Conservation (phyloP, 2,888 invertebrate species). For the Mesorhabditis sp. region DNA sequence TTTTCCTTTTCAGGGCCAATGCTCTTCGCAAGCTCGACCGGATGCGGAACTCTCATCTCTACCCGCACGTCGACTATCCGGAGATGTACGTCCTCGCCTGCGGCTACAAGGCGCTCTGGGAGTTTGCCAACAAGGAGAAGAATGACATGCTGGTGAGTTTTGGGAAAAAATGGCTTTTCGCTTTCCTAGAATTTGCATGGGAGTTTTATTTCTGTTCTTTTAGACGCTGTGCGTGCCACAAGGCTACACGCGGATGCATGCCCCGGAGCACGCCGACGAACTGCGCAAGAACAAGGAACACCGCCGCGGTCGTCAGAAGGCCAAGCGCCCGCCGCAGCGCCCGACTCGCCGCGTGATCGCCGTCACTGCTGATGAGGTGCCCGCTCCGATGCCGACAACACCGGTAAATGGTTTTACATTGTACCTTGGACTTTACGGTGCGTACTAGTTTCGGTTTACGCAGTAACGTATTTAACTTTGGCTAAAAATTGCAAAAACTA, state of each 20-base stretch:
- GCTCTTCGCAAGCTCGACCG: constrained; percentile 81
- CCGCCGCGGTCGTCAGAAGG: too few relatives aligned
- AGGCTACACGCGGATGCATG: not conserved
- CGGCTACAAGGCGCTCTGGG: constrained; percentile 77
- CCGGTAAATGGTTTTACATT: too few relatives aligned
- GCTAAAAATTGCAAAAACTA: too few relatives aligned
- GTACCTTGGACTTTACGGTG: too few relatives aligned
- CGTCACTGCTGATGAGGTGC: too few relatives aligned
- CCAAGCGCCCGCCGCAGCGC: too few relatives aligned
- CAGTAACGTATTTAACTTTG: too few relatives aligned
- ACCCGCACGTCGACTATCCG: constrained; percentile 75
- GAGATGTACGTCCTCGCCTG: constrained; percentile 89
- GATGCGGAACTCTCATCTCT: constrained; percentile 70
- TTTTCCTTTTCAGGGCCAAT: constrained; percentile 61
- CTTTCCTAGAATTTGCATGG: too few relatives aligned
- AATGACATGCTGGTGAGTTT: not conserved
- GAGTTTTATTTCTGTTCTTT: not conserved
- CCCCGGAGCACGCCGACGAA: not conserved
- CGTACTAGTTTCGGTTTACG: too few relatives aligned
- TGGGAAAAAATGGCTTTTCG: not conserved
- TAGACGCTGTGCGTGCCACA: not conserved
- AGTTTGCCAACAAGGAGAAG: not conserved
- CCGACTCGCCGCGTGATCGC: too few relatives aligned
- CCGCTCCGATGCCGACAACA: too few relatives aligned
- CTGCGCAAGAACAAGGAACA: not conserved